A percentile compares a stretch with the other conserved stretches of the same genome.
These are phyloP conservation scores for Seira musarum DNA, from an alignment of 2,888 invertebrate genomes.

Conservation along the genomic window DNA sequence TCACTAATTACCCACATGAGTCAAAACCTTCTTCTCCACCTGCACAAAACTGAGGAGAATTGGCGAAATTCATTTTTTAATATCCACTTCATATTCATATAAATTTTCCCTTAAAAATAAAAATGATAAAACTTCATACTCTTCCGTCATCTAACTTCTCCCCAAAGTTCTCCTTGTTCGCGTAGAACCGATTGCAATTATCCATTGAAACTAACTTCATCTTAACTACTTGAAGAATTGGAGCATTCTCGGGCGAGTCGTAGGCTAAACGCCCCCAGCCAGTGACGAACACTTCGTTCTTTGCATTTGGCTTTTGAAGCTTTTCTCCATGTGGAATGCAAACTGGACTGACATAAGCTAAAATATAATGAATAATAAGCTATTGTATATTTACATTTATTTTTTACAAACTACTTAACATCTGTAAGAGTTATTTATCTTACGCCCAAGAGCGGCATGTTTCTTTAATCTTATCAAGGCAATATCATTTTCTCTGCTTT, in stretches of 20 bases:
- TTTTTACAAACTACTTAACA: background rate
- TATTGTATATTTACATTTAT: background rate
- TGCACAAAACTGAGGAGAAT: slow-evolving; percentile 63
- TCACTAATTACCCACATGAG: slow-evolving; percentile 40
- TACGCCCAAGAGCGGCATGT: slow-evolving; percentile 54
- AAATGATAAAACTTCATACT: slow-evolving; percentile 19
- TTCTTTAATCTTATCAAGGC: slow-evolving; percentile 52
- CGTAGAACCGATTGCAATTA: slow-evolving; percentile 58
- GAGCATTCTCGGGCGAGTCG: slow-evolving; percentile 51
- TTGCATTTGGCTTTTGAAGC: slow-evolving; percentile 20
- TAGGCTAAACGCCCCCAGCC: slow-evolving; percentile 61
- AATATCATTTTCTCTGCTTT: slow-evolving; percentile 63
- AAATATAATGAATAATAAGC: background rate
- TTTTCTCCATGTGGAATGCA: slow-evolving; percentile 58
- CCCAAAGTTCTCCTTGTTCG: slow-evolving; percentile 48
- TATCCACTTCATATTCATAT: background rate
- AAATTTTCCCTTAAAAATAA: too few species aligned
- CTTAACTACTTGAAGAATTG: slow-evolving; percentile 56
- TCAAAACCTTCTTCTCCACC: slow-evolving; percentile 52
- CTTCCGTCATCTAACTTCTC: slow-evolving; percentile 56
- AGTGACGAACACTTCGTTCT: slow-evolving; percentile 45
- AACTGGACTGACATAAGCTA: slow-evolving; percentile 59
- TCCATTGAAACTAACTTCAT: slow-evolving; percentile 47
- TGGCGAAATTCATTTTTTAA: too few species aligned
- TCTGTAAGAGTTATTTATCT: slow-evolving; percentile 7